phyloP scores from a whole-genome alignment of 2,888 invertebrate genomes.

The Cheilosia variabilis region DNA sequence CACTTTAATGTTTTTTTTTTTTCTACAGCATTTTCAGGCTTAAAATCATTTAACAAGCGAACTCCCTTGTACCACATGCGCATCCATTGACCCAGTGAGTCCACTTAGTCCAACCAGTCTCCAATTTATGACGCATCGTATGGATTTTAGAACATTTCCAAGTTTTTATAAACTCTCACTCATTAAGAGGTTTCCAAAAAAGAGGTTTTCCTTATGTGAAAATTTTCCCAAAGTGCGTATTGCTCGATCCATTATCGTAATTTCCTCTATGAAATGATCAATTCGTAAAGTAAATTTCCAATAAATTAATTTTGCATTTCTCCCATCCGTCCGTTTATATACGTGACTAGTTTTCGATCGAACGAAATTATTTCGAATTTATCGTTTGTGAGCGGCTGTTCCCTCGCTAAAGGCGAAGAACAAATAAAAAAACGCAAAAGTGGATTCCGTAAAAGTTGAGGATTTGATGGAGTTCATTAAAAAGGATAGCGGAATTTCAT shows the following conservation, averaged over 20 bases:
- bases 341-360: constrained; percentile 37
- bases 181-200: no score
- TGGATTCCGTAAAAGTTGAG: constrained; percentile 83
- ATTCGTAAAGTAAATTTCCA: constrained; percentile 13
- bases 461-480: constrained; percentile 85
- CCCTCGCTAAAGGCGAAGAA: constrained; percentile 46
- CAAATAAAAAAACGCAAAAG: constrained; percentile 81
- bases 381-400: constrained; percentile 18
- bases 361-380: constrained; percentile 38
- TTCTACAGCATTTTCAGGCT: no score
- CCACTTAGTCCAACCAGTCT: no score
- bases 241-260: constrained; percentile 14
- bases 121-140: background rate
- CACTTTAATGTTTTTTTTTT: no score
- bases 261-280: constrained; percentile 31
- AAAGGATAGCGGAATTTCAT: constrained; percentile 89
- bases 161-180: background rate
- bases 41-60: no score
- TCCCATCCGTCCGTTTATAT: constrained; percentile 17
- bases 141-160: background rate
- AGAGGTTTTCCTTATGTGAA: no score
- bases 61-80: no score
- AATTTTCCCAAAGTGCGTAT: constrained; percentile 27
- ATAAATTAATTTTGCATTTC: constrained; percentile 19
- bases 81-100: no score